A percentile compares a stretch with the other conserved stretches of the same genome.
These are phyloP conservation scores for Halcyon badia DNA, from an alignment of 2,797 vertebrate genomes.

Conservation along the genomic window DNA sequence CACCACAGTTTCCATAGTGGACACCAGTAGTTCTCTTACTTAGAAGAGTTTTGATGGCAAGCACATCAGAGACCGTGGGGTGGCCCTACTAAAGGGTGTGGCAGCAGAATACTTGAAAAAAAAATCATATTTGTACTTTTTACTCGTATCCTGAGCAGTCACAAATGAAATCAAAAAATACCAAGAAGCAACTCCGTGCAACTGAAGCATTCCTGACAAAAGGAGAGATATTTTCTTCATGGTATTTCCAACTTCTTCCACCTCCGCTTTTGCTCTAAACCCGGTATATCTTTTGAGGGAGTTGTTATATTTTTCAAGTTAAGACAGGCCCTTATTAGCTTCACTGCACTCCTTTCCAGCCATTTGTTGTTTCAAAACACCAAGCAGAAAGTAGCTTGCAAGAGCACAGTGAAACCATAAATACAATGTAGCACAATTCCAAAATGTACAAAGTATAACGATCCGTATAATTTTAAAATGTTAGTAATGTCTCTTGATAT, in stretches of 20 bases:
- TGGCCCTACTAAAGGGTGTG: neutral
- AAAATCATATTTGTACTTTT: neutral
- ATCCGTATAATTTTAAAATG: constrained; percentile 36
- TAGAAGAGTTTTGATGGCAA: neutral
- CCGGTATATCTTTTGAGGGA: neutral
- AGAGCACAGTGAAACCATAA: constrained; percentile 51
- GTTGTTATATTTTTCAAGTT: neutral
- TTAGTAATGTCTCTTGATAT: constrained; percentile 49
- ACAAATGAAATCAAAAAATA: neutral
- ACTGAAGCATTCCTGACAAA: neutral
- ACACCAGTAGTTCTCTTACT: neutral
- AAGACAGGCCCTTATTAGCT: neutral
- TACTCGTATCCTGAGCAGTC: neutral
- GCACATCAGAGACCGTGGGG: neutral
- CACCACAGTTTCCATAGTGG: neutral
- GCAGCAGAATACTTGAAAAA: neutral
- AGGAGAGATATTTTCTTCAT: neutral
- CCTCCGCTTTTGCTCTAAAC: neutral
- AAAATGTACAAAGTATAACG: constrained; percentile 15
- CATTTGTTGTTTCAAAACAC: neutral
- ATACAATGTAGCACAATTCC: constrained; percentile 28
- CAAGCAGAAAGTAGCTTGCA: neutral
- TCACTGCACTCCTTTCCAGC: neutral
- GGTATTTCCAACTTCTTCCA: neutral
- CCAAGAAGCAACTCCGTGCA: neutral